Conservation (phyloP, 1,140 invertebrate genomes). For the Micrasema minimum region DNA sequence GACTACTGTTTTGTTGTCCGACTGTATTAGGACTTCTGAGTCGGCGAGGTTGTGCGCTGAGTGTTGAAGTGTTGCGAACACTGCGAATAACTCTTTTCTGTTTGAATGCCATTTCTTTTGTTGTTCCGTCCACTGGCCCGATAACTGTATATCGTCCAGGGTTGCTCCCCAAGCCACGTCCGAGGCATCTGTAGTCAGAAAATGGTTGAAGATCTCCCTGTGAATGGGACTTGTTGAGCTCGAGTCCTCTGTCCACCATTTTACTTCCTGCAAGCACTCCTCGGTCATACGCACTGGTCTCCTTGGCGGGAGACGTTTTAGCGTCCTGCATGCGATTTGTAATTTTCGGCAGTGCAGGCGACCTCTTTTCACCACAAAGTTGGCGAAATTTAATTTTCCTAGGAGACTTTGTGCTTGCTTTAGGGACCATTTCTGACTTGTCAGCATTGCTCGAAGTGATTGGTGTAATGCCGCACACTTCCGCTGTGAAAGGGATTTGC, state of each 20-base stretch:
- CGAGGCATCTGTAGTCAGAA: slow-evolving; percentile 45
- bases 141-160: not conserved
- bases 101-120: slow-evolving; percentile 35
- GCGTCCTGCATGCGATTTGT: slow-evolving; percentile 9
- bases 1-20: slow-evolving; percentile 52
- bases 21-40: slow-evolving; percentile 49
- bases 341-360: slow-evolving; percentile 52
- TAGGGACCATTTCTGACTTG: slow-evolving; percentile 24
- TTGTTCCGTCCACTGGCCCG: not conserved
- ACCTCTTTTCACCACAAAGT: slow-evolving; percentile 68
- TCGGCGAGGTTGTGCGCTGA: not conserved
- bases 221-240: not conserved
- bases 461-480: not conserved
- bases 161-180: not conserved
- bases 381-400: slow-evolving; percentile 59
- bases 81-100: slow-evolving; percentile 55
- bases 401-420: slow-evolving; percentile 54
- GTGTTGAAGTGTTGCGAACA: not conserved
- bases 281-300: not conserved
- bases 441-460: no score
- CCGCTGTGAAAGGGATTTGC: not conserved
- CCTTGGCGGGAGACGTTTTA: not conserved
- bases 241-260: not conserved
- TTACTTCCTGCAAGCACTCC: not conserved
- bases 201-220: slow-evolving; percentile 37